Percentiles rank a stretch among this genome's conserved stretches.
Conservation (phyloP, 1,140 invertebrate genomes). For the Aphidius ervi region DNA sequence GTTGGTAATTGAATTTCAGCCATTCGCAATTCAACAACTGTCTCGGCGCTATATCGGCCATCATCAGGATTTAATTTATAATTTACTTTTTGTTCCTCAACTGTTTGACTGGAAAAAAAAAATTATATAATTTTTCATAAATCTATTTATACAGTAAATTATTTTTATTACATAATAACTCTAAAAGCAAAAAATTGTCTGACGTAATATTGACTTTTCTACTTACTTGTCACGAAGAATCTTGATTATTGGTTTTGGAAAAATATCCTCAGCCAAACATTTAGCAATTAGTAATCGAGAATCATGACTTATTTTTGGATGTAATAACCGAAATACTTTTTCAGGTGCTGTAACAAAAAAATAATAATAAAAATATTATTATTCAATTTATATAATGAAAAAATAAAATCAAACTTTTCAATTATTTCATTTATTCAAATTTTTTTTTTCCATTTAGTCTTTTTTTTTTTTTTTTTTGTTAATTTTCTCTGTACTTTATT, state of each 20-base stretch:
- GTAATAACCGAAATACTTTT: slow-evolving; percentile 35
- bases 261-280: slow-evolving; percentile 40
- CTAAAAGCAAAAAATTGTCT: no score
- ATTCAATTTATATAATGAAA: no score
- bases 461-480: no score
- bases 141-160: neutral
- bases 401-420: no score
- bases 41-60: slow-evolving; percentile 41
- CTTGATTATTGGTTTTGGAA: slow-evolving; percentile 37
- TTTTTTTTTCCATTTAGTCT: no score
- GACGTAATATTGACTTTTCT: no score
- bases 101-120: slow-evolving; percentile 29
- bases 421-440: no score
- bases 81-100: slow-evolving; percentile 28
- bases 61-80: slow-evolving; percentile 33
- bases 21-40: slow-evolving; percentile 48
- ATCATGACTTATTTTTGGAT: slow-evolving; percentile 33
- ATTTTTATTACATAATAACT: no score
- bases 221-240: slow-evolving; percentile 40
- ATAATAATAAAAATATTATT: no score
- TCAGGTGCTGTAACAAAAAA: slow-evolving; percentile 33
- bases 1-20: slow-evolving; percentile 57
- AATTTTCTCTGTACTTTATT: no score
- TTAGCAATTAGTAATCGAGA: slow-evolving; percentile 34
- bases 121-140: slow-evolving; percentile 9